These are phyloP conservation scores for Nothoprocta pentlandii DNA, from an alignment of 2,113 vertebrate genomes.

Conservation along the genomic window DNA sequence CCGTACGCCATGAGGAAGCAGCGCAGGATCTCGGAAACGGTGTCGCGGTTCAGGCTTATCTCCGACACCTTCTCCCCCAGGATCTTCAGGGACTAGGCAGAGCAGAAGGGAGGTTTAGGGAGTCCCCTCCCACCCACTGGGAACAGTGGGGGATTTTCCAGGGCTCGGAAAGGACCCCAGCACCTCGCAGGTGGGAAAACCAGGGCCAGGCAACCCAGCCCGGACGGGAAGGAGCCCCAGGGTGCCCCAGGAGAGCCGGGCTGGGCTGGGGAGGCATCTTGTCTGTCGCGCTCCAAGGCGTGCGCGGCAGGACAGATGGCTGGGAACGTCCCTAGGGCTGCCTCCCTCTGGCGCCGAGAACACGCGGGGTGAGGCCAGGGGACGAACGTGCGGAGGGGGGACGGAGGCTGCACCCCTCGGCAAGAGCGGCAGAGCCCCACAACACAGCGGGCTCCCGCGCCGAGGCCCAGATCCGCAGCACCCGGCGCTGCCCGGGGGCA, in stretches of 20 bases:
- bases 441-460: rapidly evolving
- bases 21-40: conserved; percentile 91
- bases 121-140: rapidly evolving
- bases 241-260: background rate
- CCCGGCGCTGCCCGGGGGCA: rapidly evolving
- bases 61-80: conserved; percentile 93
- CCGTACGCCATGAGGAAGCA: conserved; percentile 91
- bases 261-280: background rate
- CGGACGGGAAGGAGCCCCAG: rapidly evolving
- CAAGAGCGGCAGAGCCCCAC: background rate
- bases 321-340: background rate
- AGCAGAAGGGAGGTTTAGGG: background rate
- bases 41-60: conserved; percentile 88
- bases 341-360: too few relatives aligned
- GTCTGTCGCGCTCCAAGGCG: background rate
- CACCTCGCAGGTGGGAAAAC: rapidly evolving
- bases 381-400: background rate
- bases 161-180: background rate
- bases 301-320: rapidly evolving
- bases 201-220: background rate
- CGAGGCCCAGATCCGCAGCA: rapidly evolving
- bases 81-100: conserved; percentile 91
- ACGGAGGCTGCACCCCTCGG: background rate
- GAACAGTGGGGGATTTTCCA: background rate
- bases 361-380: background rate